Evolutionary conservation across 1,140 invertebrate species (phyloP).

Genomic region (Heterodera carotae): DNA sequence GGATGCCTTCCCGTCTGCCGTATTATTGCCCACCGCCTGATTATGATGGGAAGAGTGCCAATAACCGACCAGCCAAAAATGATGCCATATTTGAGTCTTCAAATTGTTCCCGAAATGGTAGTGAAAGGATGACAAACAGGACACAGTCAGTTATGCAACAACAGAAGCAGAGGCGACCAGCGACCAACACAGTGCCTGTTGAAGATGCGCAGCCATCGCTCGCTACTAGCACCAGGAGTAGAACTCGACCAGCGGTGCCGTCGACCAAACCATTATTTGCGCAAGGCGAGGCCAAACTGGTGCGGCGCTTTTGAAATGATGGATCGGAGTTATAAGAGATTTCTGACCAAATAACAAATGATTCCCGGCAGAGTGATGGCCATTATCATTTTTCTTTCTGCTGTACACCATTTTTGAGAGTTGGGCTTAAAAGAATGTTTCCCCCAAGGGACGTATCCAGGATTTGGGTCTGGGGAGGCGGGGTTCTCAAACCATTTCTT

Average conservation of each 20-base stretch:
- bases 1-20: constrained; percentile 6
- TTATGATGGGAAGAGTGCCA: constrained; percentile 34
- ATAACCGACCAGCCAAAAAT: neutral
- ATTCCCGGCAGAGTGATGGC: too few species aligned
- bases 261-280: constrained; percentile 23
- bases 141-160: neutral
- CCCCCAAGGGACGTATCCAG: too few species aligned
- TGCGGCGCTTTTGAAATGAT: neutral
- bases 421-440: too few species aligned
- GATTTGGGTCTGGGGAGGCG: too few species aligned
- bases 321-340: too few species aligned
- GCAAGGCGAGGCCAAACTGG: constrained; percentile 13
- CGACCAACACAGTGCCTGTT: neutral
- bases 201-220: neutral
- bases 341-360: neutral
- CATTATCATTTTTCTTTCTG: too few species aligned
- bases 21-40: constrained; percentile 46
- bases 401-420: too few species aligned
- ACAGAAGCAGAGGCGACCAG: constrained; percentile 9
- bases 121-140: neutral
- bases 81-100: neutral
- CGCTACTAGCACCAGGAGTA: neutral
- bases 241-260: neutral
- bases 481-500: too few species aligned
- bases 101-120: neutral